Conservation (phyloP, 2,797 vertebrate species). For the Urocyon cinereoargenteus region DNA sequence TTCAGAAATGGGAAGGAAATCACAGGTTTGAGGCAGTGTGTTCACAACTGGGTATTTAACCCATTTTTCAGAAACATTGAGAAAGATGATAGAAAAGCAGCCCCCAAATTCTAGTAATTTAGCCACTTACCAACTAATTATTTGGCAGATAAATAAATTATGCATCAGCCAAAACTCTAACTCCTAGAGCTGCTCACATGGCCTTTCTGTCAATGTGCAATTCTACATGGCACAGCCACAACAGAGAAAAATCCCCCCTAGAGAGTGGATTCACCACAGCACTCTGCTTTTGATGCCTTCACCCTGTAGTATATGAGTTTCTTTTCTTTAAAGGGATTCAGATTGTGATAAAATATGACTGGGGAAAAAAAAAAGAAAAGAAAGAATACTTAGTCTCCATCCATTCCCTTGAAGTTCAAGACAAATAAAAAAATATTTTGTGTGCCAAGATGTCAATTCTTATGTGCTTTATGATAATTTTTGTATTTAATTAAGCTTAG, state of each 20-base stretch:
- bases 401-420: background rate
- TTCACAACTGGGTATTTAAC: background rate
- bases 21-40: background rate
- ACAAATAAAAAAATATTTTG: background rate
- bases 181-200: background rate
- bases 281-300: background rate
- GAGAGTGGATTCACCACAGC: accelerated
- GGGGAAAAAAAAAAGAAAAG: background rate
- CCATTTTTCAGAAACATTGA: background rate
- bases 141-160: slow-evolving; percentile 57
- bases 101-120: slow-evolving; percentile 2
- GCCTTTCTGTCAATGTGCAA: background rate
- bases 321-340: slow-evolving; percentile 12
- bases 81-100: background rate
- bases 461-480: background rate
- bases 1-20: background rate
- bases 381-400: background rate
- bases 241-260: background rate
- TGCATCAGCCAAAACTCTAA: background rate
- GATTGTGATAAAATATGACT: background rate
- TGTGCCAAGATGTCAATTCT: background rate
- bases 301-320: background rate
- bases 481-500: background rate
- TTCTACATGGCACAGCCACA: background rate
- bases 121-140: slow-evolving; percentile 63